Conservation (phyloP, 2,888 invertebrate genomes). For the Lutraria lutraria region DNA sequence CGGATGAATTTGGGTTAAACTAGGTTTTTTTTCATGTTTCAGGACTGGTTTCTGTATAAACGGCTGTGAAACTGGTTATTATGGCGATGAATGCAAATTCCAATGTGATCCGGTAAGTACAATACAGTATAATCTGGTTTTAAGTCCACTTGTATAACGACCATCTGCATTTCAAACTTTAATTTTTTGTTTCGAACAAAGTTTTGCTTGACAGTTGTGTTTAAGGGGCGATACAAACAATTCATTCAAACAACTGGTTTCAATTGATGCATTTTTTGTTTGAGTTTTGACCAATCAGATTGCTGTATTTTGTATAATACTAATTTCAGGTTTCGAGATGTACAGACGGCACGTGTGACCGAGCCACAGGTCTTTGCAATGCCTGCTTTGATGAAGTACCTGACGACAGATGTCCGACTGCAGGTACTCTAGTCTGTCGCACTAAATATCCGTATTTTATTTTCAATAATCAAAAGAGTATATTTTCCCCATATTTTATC, state of each 20-base stretch:
- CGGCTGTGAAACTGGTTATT: conserved; percentile 53
- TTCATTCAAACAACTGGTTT: too few relatives aligned
- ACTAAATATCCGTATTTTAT: too few relatives aligned
- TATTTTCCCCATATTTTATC: too few relatives aligned
- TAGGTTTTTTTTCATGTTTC: not conserved
- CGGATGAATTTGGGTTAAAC: too few relatives aligned
- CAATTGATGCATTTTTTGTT: too few relatives aligned
- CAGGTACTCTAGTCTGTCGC: conserved; percentile 41
- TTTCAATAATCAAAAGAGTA: too few relatives aligned
- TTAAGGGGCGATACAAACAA: too few relatives aligned
- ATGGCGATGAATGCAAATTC: conserved; percentile 55
- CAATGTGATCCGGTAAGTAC: conserved; percentile 39
- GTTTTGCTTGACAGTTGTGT: too few relatives aligned
- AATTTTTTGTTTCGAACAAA: too few relatives aligned
- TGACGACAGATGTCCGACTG: conserved; percentile 56
- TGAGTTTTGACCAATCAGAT: too few relatives aligned
- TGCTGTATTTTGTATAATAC: not conserved
- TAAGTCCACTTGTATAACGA: not conserved
- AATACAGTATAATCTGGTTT: not conserved
- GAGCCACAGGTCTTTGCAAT: conserved; percentile 46
- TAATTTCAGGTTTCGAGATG: conserved; percentile 44
- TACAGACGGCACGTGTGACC: conserved; percentile 52
- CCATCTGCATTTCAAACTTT: too few relatives aligned
- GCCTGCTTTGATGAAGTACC: conserved; percentile 40
- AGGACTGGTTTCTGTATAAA: conserved; percentile 51